Base-by-base conservation (phyloP, 1,140 invertebrate species). In the Berghia stephanieae region DNA sequence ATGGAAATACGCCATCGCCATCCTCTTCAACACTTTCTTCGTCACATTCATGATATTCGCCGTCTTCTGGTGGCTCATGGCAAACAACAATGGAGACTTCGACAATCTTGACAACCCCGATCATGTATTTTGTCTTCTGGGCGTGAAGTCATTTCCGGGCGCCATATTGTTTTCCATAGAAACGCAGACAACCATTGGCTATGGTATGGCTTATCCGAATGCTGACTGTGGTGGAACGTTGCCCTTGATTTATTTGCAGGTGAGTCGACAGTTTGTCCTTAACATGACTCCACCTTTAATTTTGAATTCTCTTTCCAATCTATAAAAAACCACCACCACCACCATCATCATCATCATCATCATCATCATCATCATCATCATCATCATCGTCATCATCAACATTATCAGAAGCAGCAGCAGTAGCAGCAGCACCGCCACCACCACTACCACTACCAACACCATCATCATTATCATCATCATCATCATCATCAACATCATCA, bases 1-100 rank as follows among this genome's bases (percentile, higher is more conserved):
- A 89, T 99, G 98, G 97, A 93, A 96, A n/a, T 99, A 96, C 95
- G 98, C 96, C 0, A 89, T 99, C 27, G 90, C 98, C 42, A 94
- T 96, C 57, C 98, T 99, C 86, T 94, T 95, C 0, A 91, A 98
- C 82, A 95, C 95, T 42, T 99, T 99, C 86, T 92, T 98, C 34
- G 88, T 97, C 1, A 95, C 94, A 0, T 99, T 97, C 96, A 89
- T 98, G 2, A 90, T 93, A 6, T 99, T 99, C 88, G 96, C 96
- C 0, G 90, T 95, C 6, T 92, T 98, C 70, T 99, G 97, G 96
- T 99, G 95, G 94, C 89, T 98, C 31, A 96, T 99, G 78, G 92
- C 94, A 10, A 96, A 94, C 88, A 95, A 94, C 6, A 97, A 99
- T 88, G 97, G 96, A 0, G 97, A 99, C 87, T 85, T 88, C 55